Evolutionary conservation across 1,140 invertebrate genomes (phyloP), one percentile per base, ranked within the genome.

Genomic region (Neelides sp.): DNA sequence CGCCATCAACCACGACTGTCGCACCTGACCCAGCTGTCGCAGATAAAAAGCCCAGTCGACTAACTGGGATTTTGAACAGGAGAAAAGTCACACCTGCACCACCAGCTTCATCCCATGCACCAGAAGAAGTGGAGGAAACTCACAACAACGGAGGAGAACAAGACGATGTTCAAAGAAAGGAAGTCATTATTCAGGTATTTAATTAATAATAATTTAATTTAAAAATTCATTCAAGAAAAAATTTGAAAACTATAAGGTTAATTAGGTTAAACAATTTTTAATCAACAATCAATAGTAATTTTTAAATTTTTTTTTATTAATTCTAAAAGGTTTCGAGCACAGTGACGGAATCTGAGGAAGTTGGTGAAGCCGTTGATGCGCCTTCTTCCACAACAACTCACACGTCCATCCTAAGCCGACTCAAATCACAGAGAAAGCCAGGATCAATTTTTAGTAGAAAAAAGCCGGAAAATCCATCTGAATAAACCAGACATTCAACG

Each of bases 341-440:
- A 20, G 59, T 61, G 12, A 57, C 52, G 20, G 59, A 61, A 37
- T 48, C 51, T 7, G 52, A 57, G 49, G 58, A 57, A 39, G 30
- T 52, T 10, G 37, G 10, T 2, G 26, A 26, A 20, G 43, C 37
- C 28, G 40, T 32, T 10, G 40, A 24, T 4, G 43, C 27, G 10
- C 22, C 24, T 3, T 24, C 44, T 7, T 54, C 58, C 7, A 45
- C 54, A 10, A 52, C 48, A 22, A 55, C 55, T 10, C 46, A 36
- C 32, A 50, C 48, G 3, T 61, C 59, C 19, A 61, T 61, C 30
- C 36, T 61, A 17, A 61, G 55, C 36, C 27, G 55, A 28, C 30
- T 61, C 2, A 61, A 61, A 34, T 52, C 47, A 17, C 45, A 57
- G 43, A 44, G 59, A 48, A 61, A 61, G 32, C 59, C 59, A 5